These are phyloP conservation scores for Streptopelia turtur DNA, from an alignment of 2,797 vertebrate species.

Conservation along the genomic window DNA sequence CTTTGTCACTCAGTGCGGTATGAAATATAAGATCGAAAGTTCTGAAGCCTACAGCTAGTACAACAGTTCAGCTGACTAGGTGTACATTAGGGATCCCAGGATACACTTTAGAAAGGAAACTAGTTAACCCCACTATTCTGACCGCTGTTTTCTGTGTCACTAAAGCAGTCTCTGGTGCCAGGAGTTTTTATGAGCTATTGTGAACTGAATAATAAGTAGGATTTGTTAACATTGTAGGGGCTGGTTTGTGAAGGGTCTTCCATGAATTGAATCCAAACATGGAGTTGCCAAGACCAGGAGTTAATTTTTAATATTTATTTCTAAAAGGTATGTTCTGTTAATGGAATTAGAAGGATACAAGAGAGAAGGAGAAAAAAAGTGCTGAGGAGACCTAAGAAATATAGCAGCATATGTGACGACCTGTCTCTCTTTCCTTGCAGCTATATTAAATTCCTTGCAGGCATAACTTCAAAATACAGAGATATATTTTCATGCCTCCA, in stretches of 20 bases:
- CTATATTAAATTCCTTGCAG: not conserved
- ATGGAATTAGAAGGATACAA: not conserved
- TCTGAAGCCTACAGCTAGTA: not conserved
- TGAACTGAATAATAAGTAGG: conserved; percentile 8
- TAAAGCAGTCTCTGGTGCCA: not conserved
- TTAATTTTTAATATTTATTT: not conserved
- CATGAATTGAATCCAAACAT: conserved; percentile 14
- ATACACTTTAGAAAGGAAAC: not conserved
- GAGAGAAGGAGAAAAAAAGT: not conserved
- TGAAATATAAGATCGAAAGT: not conserved
- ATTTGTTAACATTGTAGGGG: not conserved
- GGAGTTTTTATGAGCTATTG: not conserved
- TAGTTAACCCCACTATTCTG: not conserved
- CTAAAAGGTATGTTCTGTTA: not conserved
- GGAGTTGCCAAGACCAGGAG: not conserved
- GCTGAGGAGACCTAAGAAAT: not conserved
- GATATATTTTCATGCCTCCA: not conserved
- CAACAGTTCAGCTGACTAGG: not conserved
- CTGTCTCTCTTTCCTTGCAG: not conserved
- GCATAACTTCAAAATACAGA: not conserved
- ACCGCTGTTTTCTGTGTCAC: not conserved
- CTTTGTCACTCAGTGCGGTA: not conserved
- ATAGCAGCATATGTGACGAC: rapidly evolving
- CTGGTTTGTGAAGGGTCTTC: not conserved
- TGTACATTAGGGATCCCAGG: not conserved